Evolutionary conservation across 23 tunicate species (phyloP).

Genomic region (Trididemnum clinides): DNA sequence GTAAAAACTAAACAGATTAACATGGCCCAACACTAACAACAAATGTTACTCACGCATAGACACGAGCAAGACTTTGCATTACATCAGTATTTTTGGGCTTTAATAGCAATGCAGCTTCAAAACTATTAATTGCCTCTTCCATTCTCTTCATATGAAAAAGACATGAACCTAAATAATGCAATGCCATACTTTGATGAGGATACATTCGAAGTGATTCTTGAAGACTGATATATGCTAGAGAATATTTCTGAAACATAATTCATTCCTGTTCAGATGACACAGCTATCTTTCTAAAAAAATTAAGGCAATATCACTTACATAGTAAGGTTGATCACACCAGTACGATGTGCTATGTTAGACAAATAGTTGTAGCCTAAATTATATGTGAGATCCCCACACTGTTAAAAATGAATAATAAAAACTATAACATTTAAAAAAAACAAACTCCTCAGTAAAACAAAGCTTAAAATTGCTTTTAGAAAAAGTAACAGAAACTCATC

Average conservation of each 20-base stretch:
- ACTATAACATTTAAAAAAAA: too few species aligned
- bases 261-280: not conserved
- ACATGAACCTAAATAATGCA: constrained; percentile 70
- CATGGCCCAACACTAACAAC: too few species aligned
- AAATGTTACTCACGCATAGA: constrained; percentile 41
- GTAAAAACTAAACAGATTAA: too few species aligned
- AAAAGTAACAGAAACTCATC: too few species aligned
- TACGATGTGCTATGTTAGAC: too few species aligned
- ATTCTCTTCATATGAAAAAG: constrained; percentile 68
- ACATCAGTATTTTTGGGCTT: constrained; percentile 59
- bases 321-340: too few species aligned
- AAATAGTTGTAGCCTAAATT: too few species aligned
- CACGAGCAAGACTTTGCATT: constrained; percentile 61
- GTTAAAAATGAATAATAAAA: too few species aligned
- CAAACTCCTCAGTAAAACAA: too few species aligned
- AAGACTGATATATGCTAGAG: constrained; percentile 53
- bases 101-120: constrained; percentile 46
- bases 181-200: constrained; percentile 65
- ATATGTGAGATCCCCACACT: too few species aligned
- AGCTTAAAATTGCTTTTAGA: too few species aligned
- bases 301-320: too few species aligned
- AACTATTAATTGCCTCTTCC: constrained; percentile 52
- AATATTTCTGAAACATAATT: constrained; percentile 45
- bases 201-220: constrained; percentile 44
- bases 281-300: not conserved